phyloP scores from a whole-genome alignment of 2,888 invertebrate genomes.

The Dasysyrphus albostriatus region DNA sequence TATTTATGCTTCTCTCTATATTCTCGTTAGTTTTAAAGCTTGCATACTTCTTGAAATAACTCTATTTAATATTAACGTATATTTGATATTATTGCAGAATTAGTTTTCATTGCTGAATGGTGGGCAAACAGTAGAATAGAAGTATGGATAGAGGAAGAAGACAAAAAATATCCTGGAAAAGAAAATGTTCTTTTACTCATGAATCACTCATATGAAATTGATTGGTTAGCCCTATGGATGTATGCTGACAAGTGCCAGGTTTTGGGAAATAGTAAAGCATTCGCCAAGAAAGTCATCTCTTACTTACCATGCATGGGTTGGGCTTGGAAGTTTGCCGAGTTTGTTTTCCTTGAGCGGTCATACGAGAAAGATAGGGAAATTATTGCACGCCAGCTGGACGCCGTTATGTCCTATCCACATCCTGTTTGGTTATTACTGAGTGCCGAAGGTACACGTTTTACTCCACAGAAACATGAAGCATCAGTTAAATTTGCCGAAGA shows the following conservation, averaged over 20 bases:
- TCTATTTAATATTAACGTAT: too few species aligned
- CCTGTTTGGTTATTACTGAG: slow-evolving; percentile 95
- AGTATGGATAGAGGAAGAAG: slow-evolving; percentile 91
- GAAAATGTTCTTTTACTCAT: slow-evolving; percentile 95
- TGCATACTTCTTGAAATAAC: neutral
- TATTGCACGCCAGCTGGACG: slow-evolving; percentile 91
- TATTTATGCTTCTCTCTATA: slow-evolving; percentile 94
- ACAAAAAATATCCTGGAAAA: slow-evolving; percentile 91
- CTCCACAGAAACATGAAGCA: slow-evolving; percentile 92
- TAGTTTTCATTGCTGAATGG: slow-evolving; percentile 97
- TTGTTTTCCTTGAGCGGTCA: slow-evolving; percentile 95
- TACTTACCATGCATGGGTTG: slow-evolving; percentile 97
- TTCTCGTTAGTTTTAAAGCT: slow-evolving; percentile 90
- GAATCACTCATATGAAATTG: slow-evolving; percentile 98
- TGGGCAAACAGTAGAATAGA: slow-evolving; percentile 92
- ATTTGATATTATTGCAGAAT: slow-evolving; percentile 86
- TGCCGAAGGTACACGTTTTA: slow-evolving; percentile 97
- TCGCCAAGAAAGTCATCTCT: slow-evolving; percentile 95
- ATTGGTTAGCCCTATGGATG: slow-evolving; percentile 98
- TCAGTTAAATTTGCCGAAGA: slow-evolving; percentile 94
- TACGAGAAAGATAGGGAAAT: slow-evolving; percentile 95
- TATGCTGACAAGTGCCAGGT: slow-evolving; percentile 91
- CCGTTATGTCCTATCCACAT: slow-evolving; percentile 94
- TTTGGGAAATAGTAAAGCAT: slow-evolving; percentile 97
- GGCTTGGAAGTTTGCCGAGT: slow-evolving; percentile 98